Evolutionary conservation across 2,888 invertebrate genomes (phyloP), one percentile per base, ranked within the genome.

Genomic region (Thymelicus lineola): DNA sequence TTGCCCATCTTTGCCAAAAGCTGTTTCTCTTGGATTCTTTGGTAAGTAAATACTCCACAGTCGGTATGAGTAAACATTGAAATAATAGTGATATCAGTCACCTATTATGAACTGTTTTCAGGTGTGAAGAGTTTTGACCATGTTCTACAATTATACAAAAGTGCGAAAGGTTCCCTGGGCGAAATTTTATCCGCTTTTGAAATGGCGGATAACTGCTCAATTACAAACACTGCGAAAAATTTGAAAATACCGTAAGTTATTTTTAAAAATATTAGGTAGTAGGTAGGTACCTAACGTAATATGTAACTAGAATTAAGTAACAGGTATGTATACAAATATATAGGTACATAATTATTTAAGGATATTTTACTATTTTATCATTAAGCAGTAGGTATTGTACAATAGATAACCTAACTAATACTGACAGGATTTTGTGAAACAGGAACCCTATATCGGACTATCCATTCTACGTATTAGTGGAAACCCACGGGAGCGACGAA

Each of bases 121-220:
- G 98, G 98, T 36, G 91, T 98, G 48, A 89, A 96, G 68, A 95
- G 94, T 46, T 99, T 98, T 86, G 96, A 97, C 48, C 94, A 96
- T 74, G 96, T 98, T 28, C 88, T 98, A 14, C 92, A 96, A 76
- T 95, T 97, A 0, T 97, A 96, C 82, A 94, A 95, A 76, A 92
- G 95, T 73, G 97, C 98, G 0, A 97, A 97, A 86, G 87, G 87
- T 0, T 95, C 96, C 35, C 90, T 99, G 12, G 97, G 97, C 0
- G 99, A 99, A 93, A 97, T 98, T 75, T 87, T 99, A 53, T 99
- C 99, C 6, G 98, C 99, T 0, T 99, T 98, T 90, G 99, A 99
- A 94, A 95, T 99, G 94, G 97, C 99, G 72, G 99, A 99, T 87
- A 93, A 94, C 12, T 88, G 89, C 55, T 95, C 98, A 0, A 93